Conservation (phyloP, 2,113 vertebrate species). For the Neolamprologus sp. region DNA sequence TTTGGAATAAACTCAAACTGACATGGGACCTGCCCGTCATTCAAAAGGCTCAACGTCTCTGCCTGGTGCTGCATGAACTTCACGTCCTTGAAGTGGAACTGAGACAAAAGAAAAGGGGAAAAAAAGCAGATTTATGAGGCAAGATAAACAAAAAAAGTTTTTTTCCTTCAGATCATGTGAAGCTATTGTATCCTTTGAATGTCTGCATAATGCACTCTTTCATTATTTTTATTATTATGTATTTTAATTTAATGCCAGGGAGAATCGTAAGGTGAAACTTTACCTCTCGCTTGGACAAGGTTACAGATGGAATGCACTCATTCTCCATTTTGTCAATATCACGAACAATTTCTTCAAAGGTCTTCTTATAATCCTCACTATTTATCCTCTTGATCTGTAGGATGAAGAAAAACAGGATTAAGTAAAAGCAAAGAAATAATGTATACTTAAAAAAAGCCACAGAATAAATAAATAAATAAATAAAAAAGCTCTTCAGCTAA, state of each 20-base stretch:
- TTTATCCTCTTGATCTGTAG: conserved; percentile 86
- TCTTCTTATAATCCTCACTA: conserved; percentile 79
- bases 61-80: conserved; percentile 91
- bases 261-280: neutral
- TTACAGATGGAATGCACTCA: conserved; percentile 90
- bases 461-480: neutral
- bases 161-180: neutral
- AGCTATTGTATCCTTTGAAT: neutral
- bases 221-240: neutral
- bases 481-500: neutral
- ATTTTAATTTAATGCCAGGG: neutral
- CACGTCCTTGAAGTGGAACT: conserved; percentile 88
- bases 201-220: neutral
- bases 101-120: fast-evolving
- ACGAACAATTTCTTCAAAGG: conserved; percentile 89
- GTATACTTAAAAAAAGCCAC: neutral
- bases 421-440: neutral
- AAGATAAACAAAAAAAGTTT: neutral
- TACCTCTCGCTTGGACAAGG: conserved; percentile 84
- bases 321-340: conserved; percentile 95
- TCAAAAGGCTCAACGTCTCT: conserved; percentile 77
- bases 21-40: conserved; percentile 89
- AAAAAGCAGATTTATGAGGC: neutral
- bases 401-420: neutral
- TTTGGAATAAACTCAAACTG: conserved; percentile 95